Percentiles rank a stretch among this genome's conserved stretches.
Conservation (phyloP, 2,113 vertebrate species). For the Leucoraja erinaceus region DNA sequence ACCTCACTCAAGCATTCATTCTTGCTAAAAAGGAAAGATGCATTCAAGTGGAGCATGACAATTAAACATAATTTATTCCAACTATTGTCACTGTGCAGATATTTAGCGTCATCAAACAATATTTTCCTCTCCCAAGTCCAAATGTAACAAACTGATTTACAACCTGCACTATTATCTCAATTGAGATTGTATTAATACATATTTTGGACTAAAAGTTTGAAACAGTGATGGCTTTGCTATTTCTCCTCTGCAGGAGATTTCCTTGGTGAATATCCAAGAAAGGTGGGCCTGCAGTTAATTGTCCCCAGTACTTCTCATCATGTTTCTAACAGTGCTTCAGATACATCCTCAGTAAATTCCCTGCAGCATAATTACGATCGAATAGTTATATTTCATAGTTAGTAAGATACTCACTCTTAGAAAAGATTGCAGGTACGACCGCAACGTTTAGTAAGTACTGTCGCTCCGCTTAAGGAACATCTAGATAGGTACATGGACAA, state of each 20-base stretch:
- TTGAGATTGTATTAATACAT: background rate
- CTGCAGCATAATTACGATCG: background rate
- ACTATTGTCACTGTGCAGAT: background rate
- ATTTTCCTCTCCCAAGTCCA: background rate
- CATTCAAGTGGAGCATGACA: background rate
- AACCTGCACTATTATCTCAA: background rate
- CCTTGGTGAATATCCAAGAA: background rate
- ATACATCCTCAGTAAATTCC: background rate
- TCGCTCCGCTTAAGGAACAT: too few species aligned
- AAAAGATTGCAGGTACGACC: background rate
- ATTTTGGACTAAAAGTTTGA: background rate
- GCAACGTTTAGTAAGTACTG: too few species aligned
- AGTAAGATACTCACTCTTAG: background rate
- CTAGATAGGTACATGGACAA: too few species aligned
- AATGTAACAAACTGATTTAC: background rate
- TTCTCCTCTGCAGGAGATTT: background rate
- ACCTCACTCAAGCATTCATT: background rate
- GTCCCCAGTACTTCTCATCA: background rate
- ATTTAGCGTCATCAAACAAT: background rate
- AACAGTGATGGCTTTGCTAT: background rate
- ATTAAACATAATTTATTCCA: background rate
- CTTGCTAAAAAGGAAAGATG: background rate
- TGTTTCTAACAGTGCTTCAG: background rate
- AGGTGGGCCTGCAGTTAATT: background rate
- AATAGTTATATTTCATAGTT: background rate